Evolutionary conservation across 2,797 vertebrate species (phyloP), one percentile per base, ranked within the genome.

Genomic region (Denticeps clupeoides): DNA sequence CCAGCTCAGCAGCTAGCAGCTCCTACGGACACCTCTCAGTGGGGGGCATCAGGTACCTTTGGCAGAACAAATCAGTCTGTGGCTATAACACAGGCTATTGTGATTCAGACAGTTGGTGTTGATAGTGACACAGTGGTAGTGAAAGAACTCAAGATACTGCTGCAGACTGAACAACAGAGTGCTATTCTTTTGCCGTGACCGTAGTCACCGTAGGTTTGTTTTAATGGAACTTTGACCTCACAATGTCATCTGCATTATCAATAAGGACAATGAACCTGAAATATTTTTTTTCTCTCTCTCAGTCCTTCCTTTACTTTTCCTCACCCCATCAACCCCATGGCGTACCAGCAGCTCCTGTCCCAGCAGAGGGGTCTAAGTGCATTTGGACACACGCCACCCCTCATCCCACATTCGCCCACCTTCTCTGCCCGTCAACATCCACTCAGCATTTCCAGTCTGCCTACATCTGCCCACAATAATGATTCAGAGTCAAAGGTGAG

Each of bases 261-360:
- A n/a, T n/a, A n/a, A n/a, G 49, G 29, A 45, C 40, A 25, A 11
- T 38, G 40, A 15, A 16, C 31, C 35, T 55, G 41, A 23, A 8
- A 21, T 11, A 4, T 15, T 40, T 21, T 45, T n/a, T n/a, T 55
- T 45, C 46, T 15, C 59, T 50, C 19, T 2, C 13, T 28, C 78
- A 98, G 93, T 64, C 92, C 93, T 0, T 87, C 92, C 1, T 91
- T 97, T 65, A 82, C 87, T 26, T 96, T 97, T 59, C 87, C 89
- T 4, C 90, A 89, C 23, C 86, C 86, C 49, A 86, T 95, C 65
- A 93, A 88, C 67, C 88, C 91, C 0, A 56, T 92, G 79, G 85
- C 90, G 0, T 89, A 93, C 5, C 93, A 94, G 74, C 92, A 94
- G 74, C 87, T 95, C 53, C 82, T 98, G 37, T 78, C 88, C 60